These are phyloP conservation scores for Sciurus vulgaris DNA, from an alignment of 2,797 vertebrate genomes.

Conservation along the genomic window DNA sequence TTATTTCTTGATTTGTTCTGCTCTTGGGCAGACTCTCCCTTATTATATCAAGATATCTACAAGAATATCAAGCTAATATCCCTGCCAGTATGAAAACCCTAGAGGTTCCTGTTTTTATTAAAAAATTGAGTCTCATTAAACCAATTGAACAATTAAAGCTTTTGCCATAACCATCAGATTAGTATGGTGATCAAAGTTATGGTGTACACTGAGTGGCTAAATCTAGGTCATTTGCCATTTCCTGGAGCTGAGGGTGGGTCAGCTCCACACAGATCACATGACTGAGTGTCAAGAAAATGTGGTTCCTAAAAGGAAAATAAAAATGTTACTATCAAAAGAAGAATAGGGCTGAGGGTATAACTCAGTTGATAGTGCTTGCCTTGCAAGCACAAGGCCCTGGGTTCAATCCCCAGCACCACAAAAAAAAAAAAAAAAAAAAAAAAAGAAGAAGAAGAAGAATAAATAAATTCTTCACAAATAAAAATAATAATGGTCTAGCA, in stretches of 20 bases:
- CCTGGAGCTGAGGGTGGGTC: not conserved
- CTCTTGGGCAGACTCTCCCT: not conserved
- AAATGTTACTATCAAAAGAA: not conserved
- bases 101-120: not conserved
- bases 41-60: not conserved
- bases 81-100: not conserved
- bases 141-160: not conserved
- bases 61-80: not conserved
- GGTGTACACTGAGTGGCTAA: not conserved
- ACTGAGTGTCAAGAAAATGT: not conserved
- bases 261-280: not conserved
- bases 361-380: no score
- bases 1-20: conserved; percentile 1
- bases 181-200: not conserved
- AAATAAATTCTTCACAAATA: not conserved
- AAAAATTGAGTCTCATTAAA: conserved; percentile 36
- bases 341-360: no score
- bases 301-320: conserved; percentile 14
- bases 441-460: not conserved
- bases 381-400: no score
- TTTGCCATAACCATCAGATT: not conserved
- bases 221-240: not conserved
- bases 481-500: not conserved
- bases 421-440: no score
- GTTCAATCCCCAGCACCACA: no score